Evolutionary conservation across 2,797 vertebrate genomes (phyloP), one percentile per base, ranked within the genome.

Genomic region (Carapus acus): DNA sequence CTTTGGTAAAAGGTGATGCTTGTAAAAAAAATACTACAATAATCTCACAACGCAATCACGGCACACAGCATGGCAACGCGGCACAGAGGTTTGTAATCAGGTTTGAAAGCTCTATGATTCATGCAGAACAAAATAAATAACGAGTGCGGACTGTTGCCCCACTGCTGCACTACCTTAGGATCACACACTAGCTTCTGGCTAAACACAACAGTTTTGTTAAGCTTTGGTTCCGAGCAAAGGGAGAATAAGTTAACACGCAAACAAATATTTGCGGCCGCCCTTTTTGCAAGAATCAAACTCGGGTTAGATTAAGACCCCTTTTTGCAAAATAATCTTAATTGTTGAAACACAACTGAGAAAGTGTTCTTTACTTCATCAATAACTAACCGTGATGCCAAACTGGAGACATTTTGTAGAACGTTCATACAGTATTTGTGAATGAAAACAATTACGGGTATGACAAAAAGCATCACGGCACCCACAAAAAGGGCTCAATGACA

Each of bases 41-140:
- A 62, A 70, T 45, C 42, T 61, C 46, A 73, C 58, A 72, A 65
- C 59, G 36, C 54, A 44, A 43, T 55, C 42, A 33, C 60, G 46
- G 62, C 60, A 56, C 4, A 46, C 15, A 6, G 64, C 63, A 54
- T 43, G 76, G 67, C 58, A 67, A 72, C 44, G 48, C 50, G 71
- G 70, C 71, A 71, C 62, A 74, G 69, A 52, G 57, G 56, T 74
- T 59, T 53, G 60, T 51, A 67, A 66, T 60, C 51, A 60, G 61
- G 39, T 65, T 56, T 57, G 16, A 68, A 69, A 51, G 54, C 47
- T 59, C 20, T 43, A 42, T 43, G 63, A 62, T 15, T 62, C 53
- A 46, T 23, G 11, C 22, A 1, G 55, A 42, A 65, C 56, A 47
- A 46, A 46, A 42, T 42, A 56, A 23, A 57, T 56, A 49, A 54